Evolutionary conservation across 2,888 invertebrate genomes (phyloP), one percentile per base, ranked within the genome.

Genomic region (Stramonita haemastoma): DNA sequence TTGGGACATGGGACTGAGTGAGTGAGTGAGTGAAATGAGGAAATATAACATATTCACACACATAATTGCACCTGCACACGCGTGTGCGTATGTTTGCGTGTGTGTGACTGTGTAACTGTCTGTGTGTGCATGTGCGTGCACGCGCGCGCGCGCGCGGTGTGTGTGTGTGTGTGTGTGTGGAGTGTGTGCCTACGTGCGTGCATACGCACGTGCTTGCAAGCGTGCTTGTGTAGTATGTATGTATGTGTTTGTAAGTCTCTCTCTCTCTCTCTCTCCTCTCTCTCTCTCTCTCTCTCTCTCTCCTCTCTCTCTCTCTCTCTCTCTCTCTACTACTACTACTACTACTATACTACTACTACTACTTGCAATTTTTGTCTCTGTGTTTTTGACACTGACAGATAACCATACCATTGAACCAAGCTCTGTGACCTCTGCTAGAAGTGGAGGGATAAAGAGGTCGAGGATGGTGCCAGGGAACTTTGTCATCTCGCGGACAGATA

Each of bases 401-500:
- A 8, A 73, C 29, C 73, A 73, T 73, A n/a, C 17, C 1, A 5
- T 8, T 2, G 73, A n/a, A 8, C 8, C 22, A 11, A 29, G 29
- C n/a, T 73, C 29, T 73, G 26, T n/a, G 73, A 73, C 11, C 73
- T 73, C 29, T 17, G 73, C 26, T 5, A 22, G 73, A n/a, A 26
- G 73, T 17, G 26, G 73, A 26, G 73, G 73, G 73, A 26, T 22
- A 11, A 26, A 73, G 73, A 26, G 73, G 73, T 73, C 29, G n/a
- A 73, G 22, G 29, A 11, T 29, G 73, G 29, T 73, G 73, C 26
- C 22, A 73, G 73, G n/a, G n/a, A 29, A 29, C 26, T 29, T 29
- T 73, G 73, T n/a, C 22, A 73, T 73, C 73, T 73, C n/a, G 73
- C 73, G 26, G 73, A 73, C 73, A 73, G 73, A 73, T 73, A 73